phyloP scores from a whole-genome alignment of 2,113 vertebrate genomes.

The Cavia porcellus region DNA sequence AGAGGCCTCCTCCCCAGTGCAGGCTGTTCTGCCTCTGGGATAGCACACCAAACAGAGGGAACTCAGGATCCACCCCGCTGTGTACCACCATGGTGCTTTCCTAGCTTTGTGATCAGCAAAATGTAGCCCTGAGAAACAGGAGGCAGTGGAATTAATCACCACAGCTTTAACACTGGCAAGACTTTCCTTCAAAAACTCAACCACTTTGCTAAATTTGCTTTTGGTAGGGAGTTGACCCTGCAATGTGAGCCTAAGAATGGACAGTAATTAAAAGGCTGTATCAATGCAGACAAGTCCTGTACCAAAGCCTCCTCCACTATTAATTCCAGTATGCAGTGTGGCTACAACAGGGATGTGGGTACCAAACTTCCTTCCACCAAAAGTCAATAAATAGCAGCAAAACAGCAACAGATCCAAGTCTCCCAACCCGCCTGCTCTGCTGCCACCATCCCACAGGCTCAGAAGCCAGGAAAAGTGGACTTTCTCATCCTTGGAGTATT shows the following conservation, averaged over 20 bases:
- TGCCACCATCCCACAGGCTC: conserved; percentile 4
- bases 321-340: neutral
- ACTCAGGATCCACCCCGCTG: neutral
- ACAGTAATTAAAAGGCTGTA: conserved; percentile 8
- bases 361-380: conserved; percentile 49
- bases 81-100: neutral
- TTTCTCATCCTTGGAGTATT: conserved; percentile 45
- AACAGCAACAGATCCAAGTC: neutral
- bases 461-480: neutral
- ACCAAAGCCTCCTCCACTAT: neutral
- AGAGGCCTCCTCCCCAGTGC: too few species aligned
- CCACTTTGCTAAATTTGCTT: neutral
- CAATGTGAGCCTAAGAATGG: conserved; percentile 34
- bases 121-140: neutral
- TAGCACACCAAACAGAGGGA: neutral
- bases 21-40: too few species aligned
- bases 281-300: neutral
- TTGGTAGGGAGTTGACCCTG: neutral
- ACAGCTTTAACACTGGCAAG: neutral
- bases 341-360: neutral
- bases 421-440: neutral
- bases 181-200: neutral
- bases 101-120: neutral
- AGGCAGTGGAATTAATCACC: neutral
- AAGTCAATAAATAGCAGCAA: conserved; percentile 57